A percentile compares a stretch with the other conserved stretches of the same genome.
Conservation (phyloP, 2,888 invertebrate species). For the Cryptophagus acutangulus region DNA sequence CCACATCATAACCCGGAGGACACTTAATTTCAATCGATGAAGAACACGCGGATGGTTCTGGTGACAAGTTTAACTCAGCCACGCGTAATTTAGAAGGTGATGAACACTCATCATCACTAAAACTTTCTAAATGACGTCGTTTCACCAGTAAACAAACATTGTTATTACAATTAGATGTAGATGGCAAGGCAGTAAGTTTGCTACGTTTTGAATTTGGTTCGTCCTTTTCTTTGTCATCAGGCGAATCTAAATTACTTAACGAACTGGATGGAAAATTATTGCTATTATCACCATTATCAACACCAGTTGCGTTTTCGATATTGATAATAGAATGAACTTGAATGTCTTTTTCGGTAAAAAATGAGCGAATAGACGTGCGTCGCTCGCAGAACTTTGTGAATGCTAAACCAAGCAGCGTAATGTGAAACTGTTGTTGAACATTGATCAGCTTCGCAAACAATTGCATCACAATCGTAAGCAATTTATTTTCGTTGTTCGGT, state of each 20-base stretch:
- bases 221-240: too few relatives aligned
- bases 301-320: constrained; percentile 51
- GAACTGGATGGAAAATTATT: constrained; percentile 31
- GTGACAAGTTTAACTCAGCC: constrained; percentile 46
- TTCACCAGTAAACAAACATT: too few relatives aligned
- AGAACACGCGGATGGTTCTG: too few relatives aligned
- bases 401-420: constrained; percentile 74
- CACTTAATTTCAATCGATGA: constrained; percentile 46
- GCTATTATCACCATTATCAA: too few relatives aligned
- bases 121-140: constrained; percentile 42
- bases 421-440: constrained; percentile 69
- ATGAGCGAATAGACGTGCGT: too few relatives aligned
- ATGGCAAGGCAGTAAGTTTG: constrained; percentile 41
- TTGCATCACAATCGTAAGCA: constrained; percentile 66
- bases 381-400: constrained; percentile 76
- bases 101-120: constrained; percentile 50
- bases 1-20: constrained; percentile 63
- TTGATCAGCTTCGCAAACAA: constrained; percentile 71
- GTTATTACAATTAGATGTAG: too few relatives aligned
- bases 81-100: constrained; percentile 57
- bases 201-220: constrained; percentile 75
- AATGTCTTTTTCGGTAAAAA: too few relatives aligned
- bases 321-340: constrained; percentile 73
- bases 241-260: constrained; percentile 51
- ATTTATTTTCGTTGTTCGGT: constrained; percentile 58